Evolutionary conservation across 2,797 vertebrate species (phyloP).

Genomic region (Syngnathus acus): DNA sequence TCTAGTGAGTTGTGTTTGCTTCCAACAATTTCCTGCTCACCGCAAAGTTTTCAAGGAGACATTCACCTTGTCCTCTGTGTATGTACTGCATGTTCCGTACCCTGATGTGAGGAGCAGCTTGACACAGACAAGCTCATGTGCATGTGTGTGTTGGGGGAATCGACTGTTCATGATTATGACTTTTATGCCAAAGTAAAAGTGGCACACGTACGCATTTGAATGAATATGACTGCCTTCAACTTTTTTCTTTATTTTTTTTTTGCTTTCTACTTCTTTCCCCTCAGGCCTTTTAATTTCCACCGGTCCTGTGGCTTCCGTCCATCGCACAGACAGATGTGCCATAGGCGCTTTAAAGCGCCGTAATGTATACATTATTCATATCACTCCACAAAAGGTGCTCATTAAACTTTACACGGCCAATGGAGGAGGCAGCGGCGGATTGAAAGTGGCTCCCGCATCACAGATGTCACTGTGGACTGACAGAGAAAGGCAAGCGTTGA

Average conservation of each 20-base stretch:
- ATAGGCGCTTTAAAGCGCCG: conserved; percentile 64
- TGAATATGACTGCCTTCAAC: conserved; percentile 63
- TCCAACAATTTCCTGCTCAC: conserved; percentile 36
- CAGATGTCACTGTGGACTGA: conserved; percentile 68
- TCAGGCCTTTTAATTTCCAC: conserved; percentile 65
- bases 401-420: conserved; percentile 73
- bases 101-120: conserved; percentile 46
- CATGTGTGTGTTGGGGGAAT: conserved; percentile 2
- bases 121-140: conserved; percentile 48
- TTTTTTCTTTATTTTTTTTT: conserved; percentile 34
- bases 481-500: conserved; percentile 49
- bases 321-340: conserved; percentile 64
- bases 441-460: conserved; percentile 65
- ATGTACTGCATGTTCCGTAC: conserved; percentile 23
- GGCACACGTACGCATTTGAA: conserved; percentile 53
- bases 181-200: conserved; percentile 56
- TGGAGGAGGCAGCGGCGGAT: conserved; percentile 62
- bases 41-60: conserved; percentile 42
- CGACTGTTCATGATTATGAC: conserved; percentile 29
- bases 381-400: conserved; percentile 72
- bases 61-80: conserved; percentile 29
- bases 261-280: conserved; percentile 37
- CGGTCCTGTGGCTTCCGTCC: conserved; percentile 52
- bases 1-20: conserved; percentile 30
- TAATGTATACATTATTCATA: conserved; percentile 80